These are phyloP conservation scores for Planiliza haematocheilus DNA, from an alignment of 2,113 vertebrate species.

Conservation along the genomic window DNA sequence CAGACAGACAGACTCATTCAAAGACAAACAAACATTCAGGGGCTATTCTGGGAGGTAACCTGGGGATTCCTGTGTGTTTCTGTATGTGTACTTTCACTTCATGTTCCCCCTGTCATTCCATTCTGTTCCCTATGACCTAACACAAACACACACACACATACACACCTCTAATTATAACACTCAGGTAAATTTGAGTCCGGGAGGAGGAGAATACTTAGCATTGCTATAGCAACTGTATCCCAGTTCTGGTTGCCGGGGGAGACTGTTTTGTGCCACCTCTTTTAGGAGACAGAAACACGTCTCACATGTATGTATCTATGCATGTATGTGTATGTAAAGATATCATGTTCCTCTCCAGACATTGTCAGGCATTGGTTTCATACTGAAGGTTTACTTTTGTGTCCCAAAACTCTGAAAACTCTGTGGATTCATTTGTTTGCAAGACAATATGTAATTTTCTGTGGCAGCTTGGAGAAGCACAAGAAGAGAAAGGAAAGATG, in stretches of 20 bases:
- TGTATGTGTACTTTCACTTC: conserved; percentile 6
- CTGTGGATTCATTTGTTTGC: too few relatives aligned
- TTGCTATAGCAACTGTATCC: conserved; percentile 88
- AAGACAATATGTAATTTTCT: too few relatives aligned
- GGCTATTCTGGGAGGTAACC: conserved; percentile 36
- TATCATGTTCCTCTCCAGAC: background rate
- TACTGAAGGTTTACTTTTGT: background rate
- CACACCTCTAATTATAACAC: conserved; percentile 66
- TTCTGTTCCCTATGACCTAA: conserved; percentile 43
- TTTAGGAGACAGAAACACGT: conserved; percentile 55
- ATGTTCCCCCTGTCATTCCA: conserved; percentile 35
- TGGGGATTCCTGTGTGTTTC: conserved; percentile 37
- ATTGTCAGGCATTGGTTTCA: background rate
- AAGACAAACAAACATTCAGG: conserved; percentile 25
- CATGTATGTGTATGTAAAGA: conserved; percentile 8
- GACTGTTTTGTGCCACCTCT: conserved; percentile 78
- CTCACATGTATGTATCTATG: conserved; percentile 24
- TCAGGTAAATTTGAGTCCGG: conserved; percentile 74
- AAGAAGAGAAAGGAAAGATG: too few relatives aligned
- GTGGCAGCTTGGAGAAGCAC: too few relatives aligned
- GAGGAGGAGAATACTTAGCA: conserved; percentile 84
- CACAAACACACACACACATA: conserved; percentile 33
- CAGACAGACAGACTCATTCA: conserved; percentile 8
- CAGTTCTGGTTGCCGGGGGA: conserved; percentile 83
- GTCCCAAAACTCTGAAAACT: too few relatives aligned